phyloP scores from a whole-genome alignment of 2,113 vertebrate species.

The Malurus elegans region DNA sequence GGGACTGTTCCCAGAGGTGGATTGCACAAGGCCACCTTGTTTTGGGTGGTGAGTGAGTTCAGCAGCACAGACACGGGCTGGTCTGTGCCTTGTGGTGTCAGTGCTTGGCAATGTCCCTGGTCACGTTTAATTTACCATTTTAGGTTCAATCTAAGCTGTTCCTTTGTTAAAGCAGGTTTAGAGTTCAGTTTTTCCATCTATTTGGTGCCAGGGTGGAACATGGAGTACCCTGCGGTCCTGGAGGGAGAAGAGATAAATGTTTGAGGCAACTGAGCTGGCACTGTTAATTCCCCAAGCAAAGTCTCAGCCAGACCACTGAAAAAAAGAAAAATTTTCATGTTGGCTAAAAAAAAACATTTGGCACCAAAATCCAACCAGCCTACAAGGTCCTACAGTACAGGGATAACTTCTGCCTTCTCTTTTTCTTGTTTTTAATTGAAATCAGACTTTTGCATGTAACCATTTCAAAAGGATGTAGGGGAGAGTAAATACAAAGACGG shows the following conservation, averaged over 20 bases:
- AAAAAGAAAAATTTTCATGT: background rate
- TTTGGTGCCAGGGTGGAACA: background rate
- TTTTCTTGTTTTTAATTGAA: background rate
- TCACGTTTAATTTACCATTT: background rate
- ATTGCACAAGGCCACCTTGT: background rate
- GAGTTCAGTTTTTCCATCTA: background rate
- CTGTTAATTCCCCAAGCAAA: background rate
- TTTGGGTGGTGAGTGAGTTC: background rate
- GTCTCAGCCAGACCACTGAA: background rate
- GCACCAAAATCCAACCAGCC: background rate
- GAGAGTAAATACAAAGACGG: background rate
- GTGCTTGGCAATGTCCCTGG: background rate
- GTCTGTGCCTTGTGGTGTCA: background rate
- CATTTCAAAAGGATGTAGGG: background rate
- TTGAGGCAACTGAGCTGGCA: background rate
- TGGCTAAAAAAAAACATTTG: background rate
- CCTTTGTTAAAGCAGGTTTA: background rate
- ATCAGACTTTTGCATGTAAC: background rate
- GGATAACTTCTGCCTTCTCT: background rate
- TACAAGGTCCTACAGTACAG: background rate
- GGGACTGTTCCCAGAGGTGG: background rate
- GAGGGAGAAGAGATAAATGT: background rate
- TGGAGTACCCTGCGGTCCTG: background rate
- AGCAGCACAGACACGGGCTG: background rate
- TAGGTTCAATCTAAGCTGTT: background rate